A percentile compares a stretch with the other conserved stretches of the same genome.
phyloP scores from a whole-genome alignment of 2,113 vertebrate genomes.

The Suricata suricatta region DNA sequence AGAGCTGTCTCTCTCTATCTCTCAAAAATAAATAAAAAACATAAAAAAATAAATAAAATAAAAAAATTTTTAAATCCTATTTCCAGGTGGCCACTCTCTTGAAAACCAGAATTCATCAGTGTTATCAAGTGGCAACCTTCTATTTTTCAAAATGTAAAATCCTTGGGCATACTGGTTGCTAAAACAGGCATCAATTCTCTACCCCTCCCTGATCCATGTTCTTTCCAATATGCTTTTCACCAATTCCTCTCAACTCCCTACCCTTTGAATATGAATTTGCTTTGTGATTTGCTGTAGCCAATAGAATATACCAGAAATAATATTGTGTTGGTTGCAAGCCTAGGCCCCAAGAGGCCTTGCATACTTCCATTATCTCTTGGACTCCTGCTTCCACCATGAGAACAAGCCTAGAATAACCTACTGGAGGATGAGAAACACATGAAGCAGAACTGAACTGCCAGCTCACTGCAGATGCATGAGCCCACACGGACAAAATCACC shows the following conservation, averaged over 20 bases:
- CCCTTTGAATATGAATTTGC: neutral
- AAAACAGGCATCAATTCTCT: neutral
- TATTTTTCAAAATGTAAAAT: slow-evolving; percentile 28
- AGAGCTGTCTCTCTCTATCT: too few relatives aligned
- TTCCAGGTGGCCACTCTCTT: neutral
- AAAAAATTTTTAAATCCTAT: neutral
- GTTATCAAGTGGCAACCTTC: neutral
- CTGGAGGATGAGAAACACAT: neutral
- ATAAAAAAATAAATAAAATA: too few relatives aligned
- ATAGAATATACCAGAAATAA: neutral
- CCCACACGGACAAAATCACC: neutral
- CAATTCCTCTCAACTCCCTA: neutral
- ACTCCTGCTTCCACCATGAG: neutral
- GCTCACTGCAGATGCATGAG: neutral
- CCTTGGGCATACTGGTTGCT: neutral
- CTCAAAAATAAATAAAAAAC: too few relatives aligned
- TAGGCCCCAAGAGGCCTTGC: neutral
- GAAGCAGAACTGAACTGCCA: neutral
- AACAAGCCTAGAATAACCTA: neutral
- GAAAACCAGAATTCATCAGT: neutral
- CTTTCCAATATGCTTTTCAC: neutral
- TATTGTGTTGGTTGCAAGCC: neutral
- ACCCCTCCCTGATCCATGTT: neutral
- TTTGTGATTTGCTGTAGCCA: neutral
- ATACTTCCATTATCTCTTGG: neutral